Percentiles rank a stretch among this genome's conserved stretches.
These are phyloP conservation scores for Phytoseiulus persimilis DNA, from an alignment of 2,888 invertebrate genomes.

Conservation along the genomic window DNA sequence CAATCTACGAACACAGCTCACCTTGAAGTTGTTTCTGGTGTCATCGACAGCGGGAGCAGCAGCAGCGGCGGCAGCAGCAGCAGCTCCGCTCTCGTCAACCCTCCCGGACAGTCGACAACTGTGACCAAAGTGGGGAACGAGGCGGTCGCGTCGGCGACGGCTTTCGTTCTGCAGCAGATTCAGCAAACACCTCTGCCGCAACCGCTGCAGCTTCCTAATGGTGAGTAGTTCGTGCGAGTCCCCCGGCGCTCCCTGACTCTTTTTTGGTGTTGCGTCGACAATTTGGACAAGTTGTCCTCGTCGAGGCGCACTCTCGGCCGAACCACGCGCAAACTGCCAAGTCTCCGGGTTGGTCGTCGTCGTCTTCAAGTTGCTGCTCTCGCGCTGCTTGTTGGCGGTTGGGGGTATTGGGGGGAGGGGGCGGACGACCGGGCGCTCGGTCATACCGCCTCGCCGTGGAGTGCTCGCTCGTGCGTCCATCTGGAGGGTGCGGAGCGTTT, in stretches of 20 bases:
- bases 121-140: background rate
- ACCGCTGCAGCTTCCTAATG: background rate
- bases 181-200: background rate
- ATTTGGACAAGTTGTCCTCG: background rate
- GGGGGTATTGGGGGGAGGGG: too few species aligned
- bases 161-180: background rate
- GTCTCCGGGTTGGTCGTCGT: background rate
- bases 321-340: background rate
- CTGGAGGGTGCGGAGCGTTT: background rate
- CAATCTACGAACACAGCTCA: background rate
- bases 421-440: too few species aligned
- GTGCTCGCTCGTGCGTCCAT: background rate
- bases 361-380: background rate
- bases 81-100: background rate
- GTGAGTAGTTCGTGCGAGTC: background rate
- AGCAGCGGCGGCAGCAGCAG: background rate
- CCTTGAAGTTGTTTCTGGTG: background rate
- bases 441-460: too few species aligned
- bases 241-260: background rate
- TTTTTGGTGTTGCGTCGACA: background rate
- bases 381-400: background rate
- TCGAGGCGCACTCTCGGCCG: background rate
- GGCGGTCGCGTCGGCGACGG: background rate
- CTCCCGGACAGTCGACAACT: background rate
- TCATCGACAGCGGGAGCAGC: background rate